Conservation (phyloP, 1,140 invertebrate species). For the Tetragnatha versicolor region DNA sequence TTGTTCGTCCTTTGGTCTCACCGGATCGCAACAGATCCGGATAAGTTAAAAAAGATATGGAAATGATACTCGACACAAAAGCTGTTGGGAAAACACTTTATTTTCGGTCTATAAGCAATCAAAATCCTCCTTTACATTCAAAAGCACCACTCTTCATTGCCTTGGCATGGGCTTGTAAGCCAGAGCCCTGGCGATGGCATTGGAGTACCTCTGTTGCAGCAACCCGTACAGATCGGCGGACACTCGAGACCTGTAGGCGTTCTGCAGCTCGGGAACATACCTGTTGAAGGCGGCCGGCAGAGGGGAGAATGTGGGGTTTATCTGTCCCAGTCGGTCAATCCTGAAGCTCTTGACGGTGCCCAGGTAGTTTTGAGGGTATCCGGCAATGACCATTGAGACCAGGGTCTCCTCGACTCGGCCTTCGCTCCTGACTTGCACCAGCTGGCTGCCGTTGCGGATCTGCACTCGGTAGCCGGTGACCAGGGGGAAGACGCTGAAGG, state of each 20-base stretch:
- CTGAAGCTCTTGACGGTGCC: slow-evolving; percentile 21
- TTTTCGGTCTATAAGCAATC: too few species aligned
- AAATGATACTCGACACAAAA: too few species aligned
- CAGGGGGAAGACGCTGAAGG: background rate
- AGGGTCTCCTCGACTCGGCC: slow-evolving; percentile 18
- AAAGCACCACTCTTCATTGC: background rate
- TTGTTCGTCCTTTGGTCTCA: too few species aligned
- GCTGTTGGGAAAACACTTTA: too few species aligned
- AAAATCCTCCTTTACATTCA: background rate
- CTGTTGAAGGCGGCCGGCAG: slow-evolving; percentile 5
- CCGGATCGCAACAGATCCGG: too few species aligned
- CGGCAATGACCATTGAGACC: background rate
- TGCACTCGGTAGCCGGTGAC: background rate
- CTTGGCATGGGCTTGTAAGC: slow-evolving; percentile 40
- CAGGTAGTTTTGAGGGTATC: background rate
- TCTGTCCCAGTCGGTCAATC: slow-evolving; percentile 2
- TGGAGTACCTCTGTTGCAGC: slow-evolving; percentile 1
- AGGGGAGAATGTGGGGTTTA: slow-evolving; percentile 1
- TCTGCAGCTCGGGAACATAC: background rate
- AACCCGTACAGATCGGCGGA: slow-evolving; percentile 7
- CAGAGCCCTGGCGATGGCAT: slow-evolving; percentile 13
- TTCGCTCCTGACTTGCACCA: background rate
- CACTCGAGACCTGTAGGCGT: slow-evolving; percentile 15
- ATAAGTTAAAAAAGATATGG: too few species aligned
- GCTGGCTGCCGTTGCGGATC: background rate